Base-by-base conservation (phyloP, 1,140 invertebrate species). In the Pararge aegeria region DNA sequence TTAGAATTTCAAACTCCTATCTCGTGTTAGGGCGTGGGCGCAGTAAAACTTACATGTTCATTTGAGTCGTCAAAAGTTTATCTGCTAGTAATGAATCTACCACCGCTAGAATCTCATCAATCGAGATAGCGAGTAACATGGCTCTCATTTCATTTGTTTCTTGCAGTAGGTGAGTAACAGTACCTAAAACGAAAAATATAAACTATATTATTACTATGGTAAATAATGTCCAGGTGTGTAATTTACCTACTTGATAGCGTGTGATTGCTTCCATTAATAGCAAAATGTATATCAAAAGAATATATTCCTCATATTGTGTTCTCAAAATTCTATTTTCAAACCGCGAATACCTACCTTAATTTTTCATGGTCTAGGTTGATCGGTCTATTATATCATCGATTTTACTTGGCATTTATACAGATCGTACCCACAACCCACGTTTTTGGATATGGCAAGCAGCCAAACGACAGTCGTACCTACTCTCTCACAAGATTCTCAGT, bases 401-500 rank as follows among this genome's bases (percentile, higher is more conserved):
- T 61, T 61, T 53, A 37, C 42, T 27, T 76, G 70, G 78, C 76
- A 74, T 84, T 78, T 68, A 44, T 56, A 67, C 49, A 40, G 54
- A 53, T 61, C n/a, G n/a, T n/a, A n/a, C n/a, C n/a, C n/a, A n/a
- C 67, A 38, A 53, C 62, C 74, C 70, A 78, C 76, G 70, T 72
- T 60, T 65, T 60, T 59, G 49, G 55, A 55, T 61, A 29, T 81
- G 80, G 81, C 75, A 56, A 18, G 10, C 12, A 16, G 70, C 81
- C 83, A 84, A 75, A 24, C 51, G 29, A 69, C 55, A 75, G 70
- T 79, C 68, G 73, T 66, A 75, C 62, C 37, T 51, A 66, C 70
- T 61, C n/a, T n/a, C n/a, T n/a, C 73, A 74, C 20, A 46, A 3
- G 15, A 20, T 20, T 20, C 10, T 34, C 30, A 6, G 10, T 46